Conservation (phyloP, 2,797 vertebrate species). For the Sebastes oblongus region DNA sequence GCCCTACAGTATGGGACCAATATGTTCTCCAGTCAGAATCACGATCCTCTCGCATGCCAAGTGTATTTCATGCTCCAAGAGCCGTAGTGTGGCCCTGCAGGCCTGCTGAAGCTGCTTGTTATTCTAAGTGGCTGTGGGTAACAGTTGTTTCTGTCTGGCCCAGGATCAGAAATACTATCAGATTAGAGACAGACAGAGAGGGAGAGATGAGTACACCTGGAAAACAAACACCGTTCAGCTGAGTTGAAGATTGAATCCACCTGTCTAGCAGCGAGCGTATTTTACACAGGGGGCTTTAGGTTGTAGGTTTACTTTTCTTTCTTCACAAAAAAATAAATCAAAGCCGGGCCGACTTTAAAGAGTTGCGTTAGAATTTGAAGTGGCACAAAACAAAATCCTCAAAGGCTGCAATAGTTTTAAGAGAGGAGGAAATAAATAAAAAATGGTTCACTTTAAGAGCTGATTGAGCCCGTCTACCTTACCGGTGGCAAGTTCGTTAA, state of each 20-base stretch:
- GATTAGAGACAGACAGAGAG: conserved; percentile 49
- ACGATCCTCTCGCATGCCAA: conserved; percentile 37
- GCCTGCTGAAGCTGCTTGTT: conserved; percentile 62
- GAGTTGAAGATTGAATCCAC: conserved; percentile 53
- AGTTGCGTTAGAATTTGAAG: conserved; percentile 11
- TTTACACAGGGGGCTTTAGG: conserved; percentile 45
- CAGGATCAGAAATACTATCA: conserved; percentile 62
- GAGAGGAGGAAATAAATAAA: conserved; percentile 9
- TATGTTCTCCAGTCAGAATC: conserved; percentile 47
- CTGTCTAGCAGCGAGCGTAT: conserved; percentile 38
- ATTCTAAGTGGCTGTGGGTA: conserved; percentile 60
- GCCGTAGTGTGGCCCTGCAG: conserved; percentile 42
- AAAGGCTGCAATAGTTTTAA: conserved; percentile 18
- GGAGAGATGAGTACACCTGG: conserved; percentile 38
- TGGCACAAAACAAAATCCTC: conserved; percentile 22
- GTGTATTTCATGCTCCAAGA: conserved; percentile 53
- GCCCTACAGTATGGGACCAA: conserved; percentile 34
- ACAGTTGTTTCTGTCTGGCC: conserved; percentile 67
- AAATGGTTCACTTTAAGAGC: conserved; percentile 15
- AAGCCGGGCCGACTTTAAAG: conserved; percentile 44
- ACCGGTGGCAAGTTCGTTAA: conserved; percentile 39
- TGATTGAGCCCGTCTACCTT: conserved; percentile 5
- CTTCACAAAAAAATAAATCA: conserved; percentile 53
- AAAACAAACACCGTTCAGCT: conserved; percentile 58
- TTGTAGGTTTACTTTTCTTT: conserved; percentile 43